Percentiles rank a stretch among this genome's conserved stretches.
These are phyloP conservation scores for Drosophila dives DNA, from an alignment of 2,888 invertebrate genomes.

Conservation along the genomic window DNA sequence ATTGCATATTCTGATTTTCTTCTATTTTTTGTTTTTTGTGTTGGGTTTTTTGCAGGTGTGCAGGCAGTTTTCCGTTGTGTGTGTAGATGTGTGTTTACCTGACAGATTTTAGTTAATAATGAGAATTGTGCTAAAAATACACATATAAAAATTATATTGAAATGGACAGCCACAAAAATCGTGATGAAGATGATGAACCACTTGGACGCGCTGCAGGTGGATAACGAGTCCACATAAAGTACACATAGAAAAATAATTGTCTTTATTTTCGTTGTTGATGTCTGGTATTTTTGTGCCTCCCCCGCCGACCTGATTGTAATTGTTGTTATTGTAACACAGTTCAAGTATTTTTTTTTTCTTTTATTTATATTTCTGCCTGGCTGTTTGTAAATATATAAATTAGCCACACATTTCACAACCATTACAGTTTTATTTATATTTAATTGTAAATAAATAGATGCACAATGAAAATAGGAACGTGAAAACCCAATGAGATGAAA, in stretches of 20 bases:
- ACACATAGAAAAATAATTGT: conserved; percentile 19
- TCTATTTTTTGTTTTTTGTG: neutral
- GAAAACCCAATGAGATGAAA: conserved; percentile 18
- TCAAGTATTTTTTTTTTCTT: conserved; percentile 39
- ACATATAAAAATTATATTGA: conserved; percentile 44
- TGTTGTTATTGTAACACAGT: conserved; percentile 50
- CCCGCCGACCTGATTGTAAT: conserved; percentile 6
- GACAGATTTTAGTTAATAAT: conserved; percentile 76
- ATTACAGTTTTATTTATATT: conserved; percentile 49
- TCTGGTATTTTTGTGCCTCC: conserved; percentile 51
- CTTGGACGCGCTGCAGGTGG: conserved; percentile 43
- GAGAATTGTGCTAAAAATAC: conserved; percentile 58
- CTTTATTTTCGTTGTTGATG: conserved; percentile 11
- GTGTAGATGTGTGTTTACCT: conserved; percentile 45
- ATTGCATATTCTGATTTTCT: conserved; percentile 22
- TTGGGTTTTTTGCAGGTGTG: conserved; percentile 11
- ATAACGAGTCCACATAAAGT: conserved; percentile 33
- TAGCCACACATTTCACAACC: conserved; percentile 27
- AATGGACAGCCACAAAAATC: conserved; percentile 49
- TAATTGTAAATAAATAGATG: conserved; percentile 41
- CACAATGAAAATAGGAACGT: conserved; percentile 3
- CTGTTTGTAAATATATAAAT: conserved; percentile 47
- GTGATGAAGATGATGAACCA: conserved; percentile 24
- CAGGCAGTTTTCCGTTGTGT: neutral
- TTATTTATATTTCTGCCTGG: conserved; percentile 26